Evolutionary conservation across 2,113 vertebrate genomes (phyloP).

Genomic region (Platysternon megacephalum): DNA sequence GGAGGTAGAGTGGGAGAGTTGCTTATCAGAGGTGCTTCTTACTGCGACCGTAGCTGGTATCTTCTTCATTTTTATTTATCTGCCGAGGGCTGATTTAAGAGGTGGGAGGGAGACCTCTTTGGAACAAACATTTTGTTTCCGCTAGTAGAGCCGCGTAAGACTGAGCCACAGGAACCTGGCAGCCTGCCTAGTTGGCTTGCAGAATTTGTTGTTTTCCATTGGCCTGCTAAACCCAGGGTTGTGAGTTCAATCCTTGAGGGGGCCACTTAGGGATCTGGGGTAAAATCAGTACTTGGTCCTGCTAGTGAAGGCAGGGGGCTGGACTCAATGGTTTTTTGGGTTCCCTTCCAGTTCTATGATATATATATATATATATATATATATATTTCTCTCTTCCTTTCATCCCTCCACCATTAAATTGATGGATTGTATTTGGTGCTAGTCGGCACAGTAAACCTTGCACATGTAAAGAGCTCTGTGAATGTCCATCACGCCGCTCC

Average conservation of each 20-base stretch:
- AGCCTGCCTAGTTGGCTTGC: neutral
- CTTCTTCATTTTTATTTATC: neutral
- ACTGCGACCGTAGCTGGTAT: neutral
- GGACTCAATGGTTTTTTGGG: no score
- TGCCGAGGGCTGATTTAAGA: neutral
- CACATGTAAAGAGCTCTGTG: neutral
- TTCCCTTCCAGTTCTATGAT: no score
- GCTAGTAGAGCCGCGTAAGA: neutral
- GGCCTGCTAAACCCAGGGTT: no score
- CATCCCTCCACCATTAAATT: neutral
- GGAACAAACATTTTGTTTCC: conserved; percentile 24
- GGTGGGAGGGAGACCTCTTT: neutral
- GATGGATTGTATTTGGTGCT: neutral
- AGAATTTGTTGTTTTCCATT: conserved; percentile 10
- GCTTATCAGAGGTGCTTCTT: neutral
- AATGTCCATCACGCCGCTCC: neutral
- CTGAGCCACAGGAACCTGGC: conserved; percentile 15
- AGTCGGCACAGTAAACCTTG: neutral
- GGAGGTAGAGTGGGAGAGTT: neutral
- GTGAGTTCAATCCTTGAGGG: no score
- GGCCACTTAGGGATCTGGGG: no score
- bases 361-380: no score
- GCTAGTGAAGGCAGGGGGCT: no score
- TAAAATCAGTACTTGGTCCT: no score
- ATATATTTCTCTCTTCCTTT: neutral